These are phyloP conservation scores for Chrysina gloriosa DNA, from an alignment of 2,888 invertebrate species.

Conservation along the genomic window DNA sequence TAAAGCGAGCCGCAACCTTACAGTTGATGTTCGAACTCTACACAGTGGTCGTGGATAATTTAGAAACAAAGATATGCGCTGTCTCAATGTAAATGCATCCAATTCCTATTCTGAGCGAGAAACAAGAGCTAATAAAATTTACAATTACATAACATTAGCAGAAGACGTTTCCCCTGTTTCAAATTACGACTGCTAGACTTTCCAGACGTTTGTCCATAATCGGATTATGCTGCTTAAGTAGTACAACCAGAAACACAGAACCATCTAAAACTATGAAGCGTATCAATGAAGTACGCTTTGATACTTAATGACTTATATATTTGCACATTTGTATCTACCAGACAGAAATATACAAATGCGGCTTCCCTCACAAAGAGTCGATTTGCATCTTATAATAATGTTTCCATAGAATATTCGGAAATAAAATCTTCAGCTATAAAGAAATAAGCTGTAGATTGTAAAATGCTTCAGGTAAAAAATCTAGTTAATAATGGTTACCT, in stretches of 20 bases:
- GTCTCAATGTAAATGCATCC: conserved; percentile 9
- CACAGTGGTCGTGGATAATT: background rate
- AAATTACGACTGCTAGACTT: conserved; percentile 2
- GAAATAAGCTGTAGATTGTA: too few species aligned
- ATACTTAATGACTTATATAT: background rate
- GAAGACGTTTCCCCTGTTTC: background rate
- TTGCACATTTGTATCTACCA: too few species aligned
- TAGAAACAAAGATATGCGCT: background rate
- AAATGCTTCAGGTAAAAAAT: too few species aligned
- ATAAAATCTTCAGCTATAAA: too few species aligned
- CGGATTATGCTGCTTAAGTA: conserved; percentile 9
- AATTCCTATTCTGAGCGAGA: background rate
- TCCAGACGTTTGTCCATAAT: conserved; percentile 6
- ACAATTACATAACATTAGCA: conserved; percentile 15
- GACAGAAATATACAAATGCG: too few species aligned
- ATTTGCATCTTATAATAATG: too few species aligned
- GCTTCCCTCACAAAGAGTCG: too few species aligned
- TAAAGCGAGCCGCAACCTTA: background rate
- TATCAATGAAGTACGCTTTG: background rate
- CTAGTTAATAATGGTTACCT: too few species aligned
- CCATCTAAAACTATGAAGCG: background rate
- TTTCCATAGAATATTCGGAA: too few species aligned
- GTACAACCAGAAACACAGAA: background rate
- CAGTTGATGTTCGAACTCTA: background rate
- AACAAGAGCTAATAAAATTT: conserved; percentile 25